phyloP scores from a whole-genome alignment of 1,140 invertebrate species.

The Diploscapter pachys region DNA sequence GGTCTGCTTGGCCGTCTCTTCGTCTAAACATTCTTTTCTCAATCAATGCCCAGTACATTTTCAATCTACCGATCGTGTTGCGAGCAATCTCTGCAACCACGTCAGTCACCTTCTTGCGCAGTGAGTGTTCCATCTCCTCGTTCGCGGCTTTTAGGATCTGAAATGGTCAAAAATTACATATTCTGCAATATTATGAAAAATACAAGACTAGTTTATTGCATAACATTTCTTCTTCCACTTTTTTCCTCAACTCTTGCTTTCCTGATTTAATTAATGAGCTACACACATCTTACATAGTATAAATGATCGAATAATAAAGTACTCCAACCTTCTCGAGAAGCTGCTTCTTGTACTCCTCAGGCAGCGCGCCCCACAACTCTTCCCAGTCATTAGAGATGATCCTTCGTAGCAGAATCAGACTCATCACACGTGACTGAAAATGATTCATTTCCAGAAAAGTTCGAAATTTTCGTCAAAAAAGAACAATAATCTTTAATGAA shows the following conservation, averaged over 20 bases:
- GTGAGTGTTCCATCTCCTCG: conserved; percentile 39
- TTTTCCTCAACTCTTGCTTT: too few species aligned
- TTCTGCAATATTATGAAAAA: neutral
- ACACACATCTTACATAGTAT: neutral
- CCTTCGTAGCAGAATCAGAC: conserved; percentile 82
- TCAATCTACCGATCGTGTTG: conserved; percentile 73
- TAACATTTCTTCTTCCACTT: too few species aligned
- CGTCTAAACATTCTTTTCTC: conserved; percentile 60
- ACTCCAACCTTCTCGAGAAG: conserved; percentile 13
- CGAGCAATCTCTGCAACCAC: conserved; percentile 86
- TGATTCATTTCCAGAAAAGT: neutral
- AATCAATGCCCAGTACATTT: neutral
- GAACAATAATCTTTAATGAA: conserved; percentile 59
- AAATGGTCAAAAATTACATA: neutral
- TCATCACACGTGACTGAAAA: conserved; percentile 71
- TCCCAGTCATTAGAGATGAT: conserved; percentile 83
- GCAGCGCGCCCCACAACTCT: conserved; percentile 75
- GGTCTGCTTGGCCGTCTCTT: conserved; percentile 90
- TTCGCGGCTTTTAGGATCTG: conserved; percentile 18
- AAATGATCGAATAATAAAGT: conserved; percentile 1
- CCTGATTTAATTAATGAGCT: too few species aligned
- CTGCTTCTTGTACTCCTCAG: conserved; percentile 62
- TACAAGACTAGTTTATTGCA: neutral
- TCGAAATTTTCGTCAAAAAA: neutral
- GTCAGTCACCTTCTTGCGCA: conserved; percentile 88